Evolutionary conservation across 2,888 invertebrate genomes (phyloP), one percentile per base, ranked within the genome.

Genomic region (Euplagia quadripunctaria): DNA sequence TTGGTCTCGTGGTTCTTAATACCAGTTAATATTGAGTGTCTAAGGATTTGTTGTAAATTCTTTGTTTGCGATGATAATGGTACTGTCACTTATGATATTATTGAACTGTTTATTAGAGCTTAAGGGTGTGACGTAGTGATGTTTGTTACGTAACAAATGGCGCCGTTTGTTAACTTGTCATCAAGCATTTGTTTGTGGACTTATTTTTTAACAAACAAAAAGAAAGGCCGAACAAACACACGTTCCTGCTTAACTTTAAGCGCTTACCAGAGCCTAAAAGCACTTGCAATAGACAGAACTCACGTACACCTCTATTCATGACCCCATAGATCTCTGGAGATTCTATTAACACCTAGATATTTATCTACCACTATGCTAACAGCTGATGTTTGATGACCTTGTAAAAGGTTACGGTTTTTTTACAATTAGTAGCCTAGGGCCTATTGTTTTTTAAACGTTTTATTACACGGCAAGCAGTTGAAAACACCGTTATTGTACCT

Each of bases 1-100:
- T n/a, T 58, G 74, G 72, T 76, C 80, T 61, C 77, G 43, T 42
- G 70, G 77, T 51, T 31, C 75, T 80, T 80, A 82, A 66, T 75
- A 76, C 31, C 61, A 64, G 61, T 76, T 71, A 78, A 69, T 76
- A 75, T 67, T 77, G 41, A 73, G 64, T 82, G 67, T 64, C 41
- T 9, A 79, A 66, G 67, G 77, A 76, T 79, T 84, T 43, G 9
- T 46, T 64, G 55, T 74, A 64, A 78, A 76, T 70, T 68, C 76
- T 71, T 52, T 77, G 73, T 76, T 73, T 66, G 31, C 52, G n/a
- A 20, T 58, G 73, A 70, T 73, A 61, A 58, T 41, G 49, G 41
- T 73, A 31, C 46, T 46, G 46, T 43, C 17, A 55, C 72, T 64
- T 72, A 61, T 58, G 17, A 52, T 58, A 17, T 58, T 65, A 67